Evolutionary conservation across 2,113 vertebrate genomes (phyloP).

Genomic region (Cheirogaleus medius): DNA sequence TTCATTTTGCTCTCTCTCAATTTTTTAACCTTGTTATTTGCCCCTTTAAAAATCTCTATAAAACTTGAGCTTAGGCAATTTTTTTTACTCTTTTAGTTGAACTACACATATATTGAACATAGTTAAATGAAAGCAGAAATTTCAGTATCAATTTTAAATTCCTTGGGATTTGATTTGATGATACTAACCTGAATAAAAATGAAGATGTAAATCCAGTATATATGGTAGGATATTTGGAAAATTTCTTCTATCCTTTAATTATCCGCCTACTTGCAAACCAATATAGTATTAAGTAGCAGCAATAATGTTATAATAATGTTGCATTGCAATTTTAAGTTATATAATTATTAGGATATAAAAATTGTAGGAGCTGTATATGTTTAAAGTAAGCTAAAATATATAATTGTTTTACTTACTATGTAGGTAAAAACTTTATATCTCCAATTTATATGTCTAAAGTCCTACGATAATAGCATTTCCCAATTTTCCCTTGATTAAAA

Average conservation of each 20-base stretch:
- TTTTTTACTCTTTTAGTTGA: background rate
- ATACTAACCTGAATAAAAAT: background rate
- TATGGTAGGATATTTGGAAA: background rate
- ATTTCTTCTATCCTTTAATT: background rate
- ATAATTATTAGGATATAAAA: background rate
- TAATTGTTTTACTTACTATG: background rate
- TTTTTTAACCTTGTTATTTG: constrained; percentile 23
- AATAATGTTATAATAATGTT: background rate
- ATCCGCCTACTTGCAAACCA: background rate
- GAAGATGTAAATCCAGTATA: background rate
- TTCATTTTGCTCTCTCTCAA: constrained; percentile 23
- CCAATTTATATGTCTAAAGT: background rate
- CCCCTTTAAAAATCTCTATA: background rate
- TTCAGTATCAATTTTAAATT: background rate
- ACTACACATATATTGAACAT: background rate
- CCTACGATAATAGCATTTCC: background rate
- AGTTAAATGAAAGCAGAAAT: background rate
- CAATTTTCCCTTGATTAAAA: background rate
- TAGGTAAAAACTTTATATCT: background rate
- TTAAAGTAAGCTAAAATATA: background rate
- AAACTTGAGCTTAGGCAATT: background rate
- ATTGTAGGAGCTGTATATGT: background rate
- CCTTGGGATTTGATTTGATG: background rate
- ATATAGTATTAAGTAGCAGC: background rate
- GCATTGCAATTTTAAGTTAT: background rate